These are phyloP conservation scores for Orthonyx spaldingii DNA, from an alignment of 2,113 vertebrate species.

Conservation along the genomic window DNA sequence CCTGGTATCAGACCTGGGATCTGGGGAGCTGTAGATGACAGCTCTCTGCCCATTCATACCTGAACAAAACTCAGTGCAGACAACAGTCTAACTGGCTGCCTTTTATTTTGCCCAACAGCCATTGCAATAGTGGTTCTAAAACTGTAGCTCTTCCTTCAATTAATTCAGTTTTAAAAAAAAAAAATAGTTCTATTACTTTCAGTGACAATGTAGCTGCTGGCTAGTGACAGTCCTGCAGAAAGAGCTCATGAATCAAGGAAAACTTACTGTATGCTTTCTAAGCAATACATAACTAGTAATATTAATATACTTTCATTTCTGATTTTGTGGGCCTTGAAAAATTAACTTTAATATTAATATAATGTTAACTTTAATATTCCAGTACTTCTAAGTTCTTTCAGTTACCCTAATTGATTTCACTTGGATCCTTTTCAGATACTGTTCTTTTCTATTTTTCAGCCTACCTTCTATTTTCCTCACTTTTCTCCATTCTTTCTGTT, in stretches of 20 bases:
- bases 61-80: neutral
- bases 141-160: neutral
- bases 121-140: neutral
- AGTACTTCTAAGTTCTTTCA: neutral
- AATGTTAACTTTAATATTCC: neutral
- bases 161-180: neutral
- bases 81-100: neutral
- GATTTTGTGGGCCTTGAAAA: neutral
- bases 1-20: neutral
- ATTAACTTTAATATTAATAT: neutral
- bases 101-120: neutral
- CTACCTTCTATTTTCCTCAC: neutral
- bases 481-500: neutral
- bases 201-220: neutral
- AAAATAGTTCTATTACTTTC: neutral
- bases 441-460: neutral
- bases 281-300: neutral
- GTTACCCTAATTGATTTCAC: neutral
- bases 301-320: neutral
- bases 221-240: neutral
- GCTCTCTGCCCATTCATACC: neutral
- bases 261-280: neutral
- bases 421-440: neutral
- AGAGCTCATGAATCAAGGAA: slow-evolving; percentile 17
- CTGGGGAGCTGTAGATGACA: neutral